These are phyloP conservation scores for Drosophila eohydei DNA, from an alignment of 2,888 invertebrate genomes.

Conservation along the genomic window DNA sequence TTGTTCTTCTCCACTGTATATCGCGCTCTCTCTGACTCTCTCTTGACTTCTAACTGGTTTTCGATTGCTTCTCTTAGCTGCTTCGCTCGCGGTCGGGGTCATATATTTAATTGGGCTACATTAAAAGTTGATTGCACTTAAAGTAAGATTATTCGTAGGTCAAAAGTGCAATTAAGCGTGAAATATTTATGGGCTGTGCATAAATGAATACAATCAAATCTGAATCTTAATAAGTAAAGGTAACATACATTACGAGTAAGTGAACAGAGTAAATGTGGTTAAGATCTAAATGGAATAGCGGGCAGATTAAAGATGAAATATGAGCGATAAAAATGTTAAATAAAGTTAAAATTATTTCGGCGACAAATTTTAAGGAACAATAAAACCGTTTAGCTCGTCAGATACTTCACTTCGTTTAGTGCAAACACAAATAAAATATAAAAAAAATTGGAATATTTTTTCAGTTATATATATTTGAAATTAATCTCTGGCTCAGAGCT, in stretches of 20 bases:
- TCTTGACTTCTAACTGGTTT: constrained; percentile 58
- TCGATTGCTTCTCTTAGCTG: neutral
- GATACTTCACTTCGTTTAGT: neutral
- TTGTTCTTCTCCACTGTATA: neutral
- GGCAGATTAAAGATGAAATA: neutral
- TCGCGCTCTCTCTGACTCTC: neutral
- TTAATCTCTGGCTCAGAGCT: neutral
- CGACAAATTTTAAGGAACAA: neutral
- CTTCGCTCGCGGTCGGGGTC: neutral
- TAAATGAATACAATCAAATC: neutral
- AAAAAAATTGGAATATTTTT: neutral
- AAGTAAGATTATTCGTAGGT: constrained; percentile 1
- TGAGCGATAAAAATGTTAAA: neutral
- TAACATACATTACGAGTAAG: neutral
- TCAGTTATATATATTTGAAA: neutral
- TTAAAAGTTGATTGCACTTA: constrained; percentile 27
- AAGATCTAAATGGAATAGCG: neutral
- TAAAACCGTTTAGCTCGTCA: neutral
- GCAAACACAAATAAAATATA: neutral
- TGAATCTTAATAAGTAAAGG: neutral
- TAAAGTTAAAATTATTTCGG: neutral
- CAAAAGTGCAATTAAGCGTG: constrained; percentile 4
- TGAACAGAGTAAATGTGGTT: neutral
- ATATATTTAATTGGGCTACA: constrained; percentile 37
- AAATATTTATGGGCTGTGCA: neutral